Percentiles rank a stretch among this genome's conserved stretches.
These are phyloP conservation scores for Vireo griseus DNA, from an alignment of 2,797 vertebrate species.

Conservation along the genomic window DNA sequence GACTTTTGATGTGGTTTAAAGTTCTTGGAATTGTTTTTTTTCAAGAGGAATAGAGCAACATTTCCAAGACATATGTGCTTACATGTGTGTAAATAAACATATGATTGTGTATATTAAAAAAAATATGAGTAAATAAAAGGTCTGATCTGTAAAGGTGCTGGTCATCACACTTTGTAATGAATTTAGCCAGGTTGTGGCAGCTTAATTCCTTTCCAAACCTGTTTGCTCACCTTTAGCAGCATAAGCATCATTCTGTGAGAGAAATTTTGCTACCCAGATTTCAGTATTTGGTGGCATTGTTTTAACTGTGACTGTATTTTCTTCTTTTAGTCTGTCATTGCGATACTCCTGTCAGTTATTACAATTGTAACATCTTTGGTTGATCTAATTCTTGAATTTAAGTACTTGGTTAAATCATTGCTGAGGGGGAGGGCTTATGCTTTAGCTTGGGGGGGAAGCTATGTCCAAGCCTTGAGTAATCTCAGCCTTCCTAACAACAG, in stretches of 20 bases:
- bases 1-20: background rate
- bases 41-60: background rate
- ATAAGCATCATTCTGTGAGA: background rate
- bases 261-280: background rate
- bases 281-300: background rate
- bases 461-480: background rate
- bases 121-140: background rate
- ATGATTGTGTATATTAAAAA: background rate
- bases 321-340: background rate
- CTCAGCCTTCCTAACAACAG: conserved; percentile 22
- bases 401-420: background rate
- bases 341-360: background rate
- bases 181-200: background rate
- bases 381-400: background rate
- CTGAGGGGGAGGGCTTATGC: background rate
- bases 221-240: background rate
- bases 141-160: background rate
- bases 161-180: background rate
- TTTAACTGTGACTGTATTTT: background rate
- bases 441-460: background rate
- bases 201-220: background rate
- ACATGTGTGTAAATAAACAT: background rate
- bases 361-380: background rate
- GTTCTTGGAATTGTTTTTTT: background rate
- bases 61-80: background rate